Base-by-base conservation (phyloP, 2,113 vertebrate genomes). In the Ailurus styani region DNA sequence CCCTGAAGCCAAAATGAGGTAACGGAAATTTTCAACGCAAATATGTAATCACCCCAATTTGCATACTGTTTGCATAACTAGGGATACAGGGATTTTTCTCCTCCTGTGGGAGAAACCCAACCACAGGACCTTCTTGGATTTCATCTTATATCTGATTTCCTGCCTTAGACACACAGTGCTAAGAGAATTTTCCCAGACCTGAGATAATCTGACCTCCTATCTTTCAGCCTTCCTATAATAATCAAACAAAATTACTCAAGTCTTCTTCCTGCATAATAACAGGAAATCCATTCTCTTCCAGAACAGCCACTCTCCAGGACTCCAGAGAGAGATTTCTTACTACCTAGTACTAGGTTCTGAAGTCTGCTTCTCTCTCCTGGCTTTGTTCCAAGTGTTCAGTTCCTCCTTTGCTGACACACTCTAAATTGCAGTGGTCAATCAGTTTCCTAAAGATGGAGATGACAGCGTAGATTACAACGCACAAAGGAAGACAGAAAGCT, bases 101-200 rank as follows among this genome's bases (percentile, higher is more conserved):
- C 73, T 96, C 31, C 40, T 91, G 37, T 85, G 92, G 87, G 90
- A 97, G 98, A 96, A 97, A 97, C 95, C 91, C 92, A 94, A 79
- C 90, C 93, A 87, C 86, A 91, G 15, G 62, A 93, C 82, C 68
- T 88, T 90, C 77, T 96, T 96, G 42, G 20, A 90, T 92, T 97
- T 95, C 75, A 92, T 96, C 23, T 90, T 86, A 7, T 86, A 25
- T 95, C 66, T 66, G 85, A 94, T 94, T 97, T 94, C 95, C 57
- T 94, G 90, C 57, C 73, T 42, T 79, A 60, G 62, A 92, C 93
- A 84, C 17, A 62, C 3, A 88, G 57, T 84, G 23, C 81, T 90
- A 12, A 54, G 75, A 94, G 92, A 94, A 86, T 89, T 97, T 95
- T 87, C 86, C 72, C 27, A 4, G n/a, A 45, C 47, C 21, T 77